Evolutionary conservation across 2,797 vertebrate species (phyloP).

Genomic region (Gadopsis marmoratus): DNA sequence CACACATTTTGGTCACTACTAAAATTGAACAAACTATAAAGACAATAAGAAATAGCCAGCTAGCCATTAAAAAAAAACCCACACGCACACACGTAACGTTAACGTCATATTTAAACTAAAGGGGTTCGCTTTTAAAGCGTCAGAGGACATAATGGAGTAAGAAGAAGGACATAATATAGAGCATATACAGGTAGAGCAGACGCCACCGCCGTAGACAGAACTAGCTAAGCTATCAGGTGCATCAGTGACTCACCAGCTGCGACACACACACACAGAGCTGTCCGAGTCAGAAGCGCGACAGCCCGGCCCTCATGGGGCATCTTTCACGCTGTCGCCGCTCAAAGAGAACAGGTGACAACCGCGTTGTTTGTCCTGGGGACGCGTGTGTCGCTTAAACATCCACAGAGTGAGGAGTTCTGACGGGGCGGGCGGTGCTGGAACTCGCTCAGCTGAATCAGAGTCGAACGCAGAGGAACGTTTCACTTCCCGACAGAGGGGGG

Average conservation of each 20-base stretch:
- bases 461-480: conserved; percentile 14
- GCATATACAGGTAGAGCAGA: neutral
- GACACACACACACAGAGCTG: conserved; percentile 52
- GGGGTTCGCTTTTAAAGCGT: neutral
- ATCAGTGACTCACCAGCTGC: conserved; percentile 83
- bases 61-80: neutral
- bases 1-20: neutral
- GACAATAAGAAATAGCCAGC: neutral
- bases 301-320: conserved; percentile 2
- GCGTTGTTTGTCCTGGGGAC: neutral
- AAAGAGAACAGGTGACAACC: neutral
- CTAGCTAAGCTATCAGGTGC: conserved; percentile 67
- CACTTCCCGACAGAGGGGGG: conserved; percentile 63
- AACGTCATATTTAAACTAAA: neutral
- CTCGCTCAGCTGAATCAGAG: conserved; percentile 78
- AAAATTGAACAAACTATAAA: neutral
- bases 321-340: neutral
- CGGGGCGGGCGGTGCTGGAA: conserved; percentile 28
- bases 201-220: conserved; percentile 11
- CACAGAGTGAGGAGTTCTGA: neutral
- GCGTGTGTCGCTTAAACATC: conserved; percentile 11
- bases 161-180: neutral
- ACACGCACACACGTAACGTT: too few species aligned
- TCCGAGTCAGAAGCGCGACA: neutral
- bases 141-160: neutral